Evolutionary conservation across 2,888 invertebrate species (phyloP), one percentile per base, ranked within the genome.

Genomic region (Drosophila recens): DNA sequence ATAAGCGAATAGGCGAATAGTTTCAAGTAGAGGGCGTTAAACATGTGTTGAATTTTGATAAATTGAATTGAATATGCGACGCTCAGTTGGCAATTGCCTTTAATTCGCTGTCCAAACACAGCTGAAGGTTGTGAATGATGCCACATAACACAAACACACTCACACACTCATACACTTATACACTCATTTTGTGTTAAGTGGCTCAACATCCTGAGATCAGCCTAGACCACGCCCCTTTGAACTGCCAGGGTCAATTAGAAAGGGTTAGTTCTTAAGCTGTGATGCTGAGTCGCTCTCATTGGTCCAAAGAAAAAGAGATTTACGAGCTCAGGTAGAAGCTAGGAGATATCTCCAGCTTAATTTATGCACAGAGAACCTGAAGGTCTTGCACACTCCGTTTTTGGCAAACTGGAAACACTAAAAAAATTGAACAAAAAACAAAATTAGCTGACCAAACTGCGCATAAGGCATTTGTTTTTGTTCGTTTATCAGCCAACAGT

Each of bases 31-130:
- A 46, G 64, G 59, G 66, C 43, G 58, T 68, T 51, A 49, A 85
- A 82, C 88, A 88, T 84, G 78, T 82, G 88, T 51, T 80, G 70
- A 68, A 78, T 80, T 82, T 78, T 86, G 73, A 88, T 88, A 69
- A 84, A 86, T 84, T 88, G 67, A 69, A 82, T 77, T 53, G 51
- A 69, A 65, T 58, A 67, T 45, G 65, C 43, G 56, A n/a, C 23
- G 51, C 33, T 27, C 51, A 40, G 56, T 64, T 59, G 67, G 64
- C 79, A 73, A 76, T 73, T 82, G 77, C 52, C 65, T 68, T 72
- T 80, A 71, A 77, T 72, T 82, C 68, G 69, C 56, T 82, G 71
- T 68, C 68, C 69, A 78, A 78, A 73, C 82, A 77, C 67, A 66
- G 65, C 46, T 64, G 52, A 68, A 58, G 67, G 64, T 52, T 42